Percentiles rank a stretch among this genome's conserved stretches.
Evolutionary conservation across 2,888 invertebrate species (phyloP).

Genomic region (Sesia apiformis): DNA sequence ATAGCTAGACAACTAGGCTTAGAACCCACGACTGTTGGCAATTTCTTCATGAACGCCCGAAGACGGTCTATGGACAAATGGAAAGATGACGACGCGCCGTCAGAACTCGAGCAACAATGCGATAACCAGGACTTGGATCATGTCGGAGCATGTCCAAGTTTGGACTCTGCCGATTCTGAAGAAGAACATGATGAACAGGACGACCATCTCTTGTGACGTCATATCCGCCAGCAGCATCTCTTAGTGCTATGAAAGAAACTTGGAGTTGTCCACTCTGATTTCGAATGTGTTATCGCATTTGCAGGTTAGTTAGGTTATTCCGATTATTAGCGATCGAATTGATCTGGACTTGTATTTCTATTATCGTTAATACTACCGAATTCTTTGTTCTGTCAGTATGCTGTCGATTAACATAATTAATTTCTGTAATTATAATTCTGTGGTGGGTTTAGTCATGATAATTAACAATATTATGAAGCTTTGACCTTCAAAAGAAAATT

Average conservation of each 20-base stretch:
- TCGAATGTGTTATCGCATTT: slow-evolving; percentile 13
- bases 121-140: slow-evolving; percentile 69
- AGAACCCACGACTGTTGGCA: slow-evolving; percentile 98
- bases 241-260: slow-evolving; percentile 59
- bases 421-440: too few relatives aligned
- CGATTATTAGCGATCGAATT: too few relatives aligned
- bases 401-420: too few relatives aligned
- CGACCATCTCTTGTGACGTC: slow-evolving; percentile 73
- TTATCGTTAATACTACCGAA: too few relatives aligned
- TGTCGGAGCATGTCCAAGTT: slow-evolving; percentile 30
- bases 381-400: too few relatives aligned
- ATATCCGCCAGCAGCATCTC: slow-evolving; percentile 52
- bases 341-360: too few relatives aligned
- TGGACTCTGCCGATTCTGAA: slow-evolving; percentile 62
- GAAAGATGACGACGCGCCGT: slow-evolving; percentile 92
- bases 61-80: slow-evolving; percentile 98
- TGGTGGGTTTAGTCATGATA: too few relatives aligned
- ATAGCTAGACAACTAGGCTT: slow-evolving; percentile 97
- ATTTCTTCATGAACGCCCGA: slow-evolving; percentile 99
- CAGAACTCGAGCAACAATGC: slow-evolving; percentile 66
- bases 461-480: too few relatives aligned
- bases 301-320: not conserved
- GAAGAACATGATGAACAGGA: slow-evolving; percentile 62
- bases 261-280: slow-evolving; percentile 31
- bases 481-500: too few relatives aligned